Conservation (phyloP, 2,113 vertebrate species). For the Melanocharis versteri region DNA sequence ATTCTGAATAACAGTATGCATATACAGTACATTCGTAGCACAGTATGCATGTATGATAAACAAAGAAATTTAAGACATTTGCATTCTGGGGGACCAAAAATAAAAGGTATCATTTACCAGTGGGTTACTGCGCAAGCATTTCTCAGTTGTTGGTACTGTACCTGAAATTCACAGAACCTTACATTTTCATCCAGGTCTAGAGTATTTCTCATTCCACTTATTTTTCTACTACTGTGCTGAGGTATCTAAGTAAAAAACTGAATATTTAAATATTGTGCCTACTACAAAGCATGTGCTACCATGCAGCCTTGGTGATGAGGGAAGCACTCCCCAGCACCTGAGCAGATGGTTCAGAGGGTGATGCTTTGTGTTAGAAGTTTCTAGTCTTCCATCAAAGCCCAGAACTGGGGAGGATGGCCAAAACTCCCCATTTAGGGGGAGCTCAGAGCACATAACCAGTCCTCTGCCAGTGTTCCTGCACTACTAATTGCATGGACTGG, state of each 20-base stretch:
- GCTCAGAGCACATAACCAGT: neutral
- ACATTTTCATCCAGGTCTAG: neutral
- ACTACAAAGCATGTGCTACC: neutral
- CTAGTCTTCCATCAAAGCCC: neutral
- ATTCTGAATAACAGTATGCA: neutral
- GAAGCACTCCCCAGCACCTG: neutral
- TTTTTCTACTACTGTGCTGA: neutral
- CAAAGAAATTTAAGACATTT: neutral
- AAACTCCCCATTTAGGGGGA: fast-evolving
- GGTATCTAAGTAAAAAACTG: neutral
- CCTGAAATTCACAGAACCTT: neutral
- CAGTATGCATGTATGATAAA: neutral
- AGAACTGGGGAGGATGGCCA: neutral
- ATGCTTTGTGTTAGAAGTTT: neutral
- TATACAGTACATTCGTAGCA: neutral
- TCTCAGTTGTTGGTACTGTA: neutral
- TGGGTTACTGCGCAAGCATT: neutral
- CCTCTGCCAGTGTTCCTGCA: neutral
- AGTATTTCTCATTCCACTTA: neutral
- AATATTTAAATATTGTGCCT: neutral
- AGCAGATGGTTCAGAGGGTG: neutral
- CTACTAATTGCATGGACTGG: neutral
- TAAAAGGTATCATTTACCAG: neutral
- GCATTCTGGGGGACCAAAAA: neutral
- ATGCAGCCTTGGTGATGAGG: neutral